Base-by-base conservation (phyloP, 2,113 vertebrate genomes). In the Muntiacus reevesi region DNA sequence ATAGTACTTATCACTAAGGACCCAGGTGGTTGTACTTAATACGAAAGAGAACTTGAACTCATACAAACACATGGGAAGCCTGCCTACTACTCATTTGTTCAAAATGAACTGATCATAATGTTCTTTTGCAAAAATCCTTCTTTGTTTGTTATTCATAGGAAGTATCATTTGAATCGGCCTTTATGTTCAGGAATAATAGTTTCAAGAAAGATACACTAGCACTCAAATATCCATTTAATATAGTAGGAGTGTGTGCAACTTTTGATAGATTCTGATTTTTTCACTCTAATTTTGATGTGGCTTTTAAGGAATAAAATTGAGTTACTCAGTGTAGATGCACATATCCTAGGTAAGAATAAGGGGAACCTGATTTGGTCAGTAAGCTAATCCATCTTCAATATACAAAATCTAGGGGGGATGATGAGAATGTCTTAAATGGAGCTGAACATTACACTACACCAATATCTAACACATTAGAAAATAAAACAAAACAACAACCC, bases 81-180 rank as follows among this genome's bases (percentile, higher is more conserved):
- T 94, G 55, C 28, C 28, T 94, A 36, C 25, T 88, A 60, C 55
- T 67, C 33, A 52, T 92, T 95, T 94, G 12, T 94, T 95, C 94
- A 83, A 94, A 96, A 50, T 93, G 52, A 94, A 92, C 47, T 36
- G 36, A 85, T 81, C 50, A 60, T 79, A 96, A 62, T 96, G 54
- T 90, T 96, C 64, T 96, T 97, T 52, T 43, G 71, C 17, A 81
- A 45, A 91, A 92, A 21, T n/a, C 4, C 7, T 36, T 25, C 33
- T 82, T 36, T 71, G 54, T 85, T 84, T 85, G 71, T 76, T 10
- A 55, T 57, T 54, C 30, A n/a, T n/a, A 94, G 59, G 57, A 92
- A 50, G 2, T 81, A 14, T 57, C 55, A 93, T 89, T 92, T 91
- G 52, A 88, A 17, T 55, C 54, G 76, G 52, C 30, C n/a, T 23